A percentile compares a stretch with the other conserved stretches of the same genome.
These are phyloP conservation scores for Puntigrus tetrazona DNA, from an alignment of 2,113 vertebrate genomes.

Conservation along the genomic window DNA sequence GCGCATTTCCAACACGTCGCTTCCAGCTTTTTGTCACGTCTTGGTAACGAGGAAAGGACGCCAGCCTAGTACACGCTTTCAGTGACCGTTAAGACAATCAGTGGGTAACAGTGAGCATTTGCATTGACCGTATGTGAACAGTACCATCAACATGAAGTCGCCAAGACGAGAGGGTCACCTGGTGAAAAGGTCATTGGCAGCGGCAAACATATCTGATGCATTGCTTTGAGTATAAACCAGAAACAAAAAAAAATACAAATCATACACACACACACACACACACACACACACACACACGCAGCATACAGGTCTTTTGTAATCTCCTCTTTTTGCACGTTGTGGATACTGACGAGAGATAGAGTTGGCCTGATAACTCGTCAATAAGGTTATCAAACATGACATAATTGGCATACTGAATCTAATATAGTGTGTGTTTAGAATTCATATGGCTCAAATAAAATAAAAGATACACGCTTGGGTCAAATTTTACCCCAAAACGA, in stretches of 20 bases:
- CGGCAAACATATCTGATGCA: slow-evolving; percentile 3
- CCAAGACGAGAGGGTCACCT: not conserved
- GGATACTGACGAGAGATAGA: not conserved
- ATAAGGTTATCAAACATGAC: not conserved
- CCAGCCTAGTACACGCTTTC: not conserved
- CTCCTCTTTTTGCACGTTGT: not conserved
- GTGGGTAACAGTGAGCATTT: not conserved
- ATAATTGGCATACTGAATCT: not conserved
- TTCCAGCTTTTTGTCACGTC: not conserved
- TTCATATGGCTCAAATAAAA: not conserved
- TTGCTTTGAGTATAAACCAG: not conserved
- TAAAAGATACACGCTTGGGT: not conserved
- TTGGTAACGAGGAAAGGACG: not conserved
- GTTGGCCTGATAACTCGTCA: not conserved
- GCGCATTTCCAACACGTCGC: not conserved
- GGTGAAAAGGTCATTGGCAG: slow-evolving; percentile 11
- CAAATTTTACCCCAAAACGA: not conserved
- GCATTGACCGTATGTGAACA: not conserved
- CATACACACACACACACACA: no score
- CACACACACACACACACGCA: no score
- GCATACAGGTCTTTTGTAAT: not conserved
- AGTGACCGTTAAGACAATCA: slow-evolving; percentile 14
- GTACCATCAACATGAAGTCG: slow-evolving; percentile 28
- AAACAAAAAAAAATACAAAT: no score
- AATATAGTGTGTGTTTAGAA: not conserved